Conservation (phyloP, 2,113 vertebrate species). For the Aramus guarauna region DNA sequence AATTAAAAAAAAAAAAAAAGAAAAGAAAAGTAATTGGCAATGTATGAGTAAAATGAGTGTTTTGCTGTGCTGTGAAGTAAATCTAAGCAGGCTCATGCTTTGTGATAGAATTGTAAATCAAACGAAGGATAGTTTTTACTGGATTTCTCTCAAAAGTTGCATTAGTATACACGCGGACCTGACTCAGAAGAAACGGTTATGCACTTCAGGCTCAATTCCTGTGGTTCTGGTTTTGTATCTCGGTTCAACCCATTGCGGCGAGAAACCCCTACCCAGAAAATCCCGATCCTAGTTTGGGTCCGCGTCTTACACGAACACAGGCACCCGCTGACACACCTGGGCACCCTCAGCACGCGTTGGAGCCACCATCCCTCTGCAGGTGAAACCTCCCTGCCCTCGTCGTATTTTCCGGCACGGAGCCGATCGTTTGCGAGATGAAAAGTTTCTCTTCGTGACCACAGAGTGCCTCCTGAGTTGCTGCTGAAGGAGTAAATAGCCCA, state of each 20-base stretch:
- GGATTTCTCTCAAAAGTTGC: not conserved
- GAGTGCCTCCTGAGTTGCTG: not conserved
- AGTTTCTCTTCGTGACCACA: not conserved
- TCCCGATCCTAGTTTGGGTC: not conserved
- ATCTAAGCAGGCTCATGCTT: not conserved
- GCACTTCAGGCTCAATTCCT: not conserved
- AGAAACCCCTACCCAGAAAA: not conserved
- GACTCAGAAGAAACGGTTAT: not conserved
- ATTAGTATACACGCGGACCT: not conserved
- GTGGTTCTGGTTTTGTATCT: not conserved
- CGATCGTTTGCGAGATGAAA: not conserved
- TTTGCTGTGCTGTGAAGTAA: not conserved
- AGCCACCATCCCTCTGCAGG: not conserved
- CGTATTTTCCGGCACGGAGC: not conserved
- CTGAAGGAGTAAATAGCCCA: not conserved
- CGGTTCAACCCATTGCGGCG: not conserved
- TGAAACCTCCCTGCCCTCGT: not conserved
- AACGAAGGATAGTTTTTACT: not conserved
- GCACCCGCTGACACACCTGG: fast-evolving
- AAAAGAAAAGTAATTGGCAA: not conserved
- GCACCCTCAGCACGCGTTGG: too few species aligned
- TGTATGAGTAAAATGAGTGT: not conserved
- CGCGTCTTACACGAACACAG: not conserved
- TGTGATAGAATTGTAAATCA: not conserved
- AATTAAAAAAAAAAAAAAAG: too few species aligned